Evolutionary conservation across 2,113 vertebrate genomes (phyloP).

Genomic region (Egretta garzetta): DNA sequence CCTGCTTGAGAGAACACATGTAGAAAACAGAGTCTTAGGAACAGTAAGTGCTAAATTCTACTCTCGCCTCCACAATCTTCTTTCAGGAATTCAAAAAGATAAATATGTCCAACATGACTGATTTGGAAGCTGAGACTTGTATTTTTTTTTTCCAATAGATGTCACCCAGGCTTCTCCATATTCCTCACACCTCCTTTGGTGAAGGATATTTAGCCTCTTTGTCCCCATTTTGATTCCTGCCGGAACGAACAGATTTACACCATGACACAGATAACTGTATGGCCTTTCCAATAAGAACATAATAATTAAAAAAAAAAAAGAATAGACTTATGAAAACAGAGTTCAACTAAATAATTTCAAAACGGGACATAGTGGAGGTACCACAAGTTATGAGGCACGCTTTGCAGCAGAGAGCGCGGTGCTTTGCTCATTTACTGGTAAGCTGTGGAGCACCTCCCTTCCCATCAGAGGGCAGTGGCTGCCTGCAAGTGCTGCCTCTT

Average conservation of each 20-base stretch:
- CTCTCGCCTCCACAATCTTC: neutral
- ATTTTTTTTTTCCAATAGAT: accelerated
- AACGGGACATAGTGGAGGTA: neutral
- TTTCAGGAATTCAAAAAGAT: neutral
- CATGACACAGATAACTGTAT: neutral
- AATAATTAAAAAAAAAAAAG: neutral
- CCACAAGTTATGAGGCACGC: accelerated
- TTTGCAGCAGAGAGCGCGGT: neutral
- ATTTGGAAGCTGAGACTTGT: neutral
- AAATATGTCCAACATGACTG: neutral
- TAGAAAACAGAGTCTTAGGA: neutral
- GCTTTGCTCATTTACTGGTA: neutral
- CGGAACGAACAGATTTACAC: neutral
- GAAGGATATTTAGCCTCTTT: neutral
- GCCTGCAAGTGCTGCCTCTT: neutral
- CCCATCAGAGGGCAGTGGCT: conserved; percentile 76
- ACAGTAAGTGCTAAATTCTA: accelerated
- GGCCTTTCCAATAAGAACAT: neutral
- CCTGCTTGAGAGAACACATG: neutral
- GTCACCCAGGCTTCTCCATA: neutral
- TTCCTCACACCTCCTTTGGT: neutral
- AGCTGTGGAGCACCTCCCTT: neutral
- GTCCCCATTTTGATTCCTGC: neutral
- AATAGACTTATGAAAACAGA: neutral
- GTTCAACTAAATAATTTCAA: neutral